Evolutionary conservation across 1,140 invertebrate genomes (phyloP).

Genomic region (Drosophila jambulina): DNA sequence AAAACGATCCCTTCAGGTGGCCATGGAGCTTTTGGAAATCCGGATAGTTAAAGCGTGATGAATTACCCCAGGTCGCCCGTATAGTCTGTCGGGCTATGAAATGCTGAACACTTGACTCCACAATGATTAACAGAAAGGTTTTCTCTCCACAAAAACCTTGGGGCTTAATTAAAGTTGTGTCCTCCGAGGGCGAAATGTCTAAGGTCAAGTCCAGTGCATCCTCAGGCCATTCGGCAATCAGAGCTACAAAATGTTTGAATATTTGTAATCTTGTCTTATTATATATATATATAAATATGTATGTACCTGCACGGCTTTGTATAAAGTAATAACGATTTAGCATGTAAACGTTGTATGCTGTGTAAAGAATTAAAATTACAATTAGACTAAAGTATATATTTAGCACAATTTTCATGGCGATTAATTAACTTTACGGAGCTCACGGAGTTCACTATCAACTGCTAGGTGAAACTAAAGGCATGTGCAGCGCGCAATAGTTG

Average conservation of each 20-base stretch:
- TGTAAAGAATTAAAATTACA: neutral
- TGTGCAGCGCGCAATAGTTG: neutral
- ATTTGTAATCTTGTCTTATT: too few species aligned
- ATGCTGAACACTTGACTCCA: slow-evolving; percentile 89
- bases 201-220: slow-evolving; percentile 89
- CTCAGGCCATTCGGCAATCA: slow-evolving; percentile 88
- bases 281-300: too few species aligned
- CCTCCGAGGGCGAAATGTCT: slow-evolving; percentile 90
- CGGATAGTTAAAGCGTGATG: slow-evolving; percentile 86
- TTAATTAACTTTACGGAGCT: neutral
- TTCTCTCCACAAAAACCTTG: slow-evolving; percentile 86
- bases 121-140: slow-evolving; percentile 90
- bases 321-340: neutral
- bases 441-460: neutral
- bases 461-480: neutral
- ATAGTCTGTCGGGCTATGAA: slow-evolving; percentile 88
- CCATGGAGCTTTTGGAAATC: slow-evolving; percentile 76
- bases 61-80: slow-evolving; percentile 92
- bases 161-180: slow-evolving; percentile 89
- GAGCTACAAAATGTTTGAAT: slow-evolving; percentile 32
- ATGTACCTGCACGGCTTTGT: neutral
- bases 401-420: neutral
- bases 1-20: slow-evolving; percentile 55
- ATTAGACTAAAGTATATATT: neutral
- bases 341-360: neutral